Evolutionary conservation across 2,113 vertebrate species (phyloP), one percentile per base, ranked within the genome.

Genomic region (Ailuropoda melanoleuca): DNA sequence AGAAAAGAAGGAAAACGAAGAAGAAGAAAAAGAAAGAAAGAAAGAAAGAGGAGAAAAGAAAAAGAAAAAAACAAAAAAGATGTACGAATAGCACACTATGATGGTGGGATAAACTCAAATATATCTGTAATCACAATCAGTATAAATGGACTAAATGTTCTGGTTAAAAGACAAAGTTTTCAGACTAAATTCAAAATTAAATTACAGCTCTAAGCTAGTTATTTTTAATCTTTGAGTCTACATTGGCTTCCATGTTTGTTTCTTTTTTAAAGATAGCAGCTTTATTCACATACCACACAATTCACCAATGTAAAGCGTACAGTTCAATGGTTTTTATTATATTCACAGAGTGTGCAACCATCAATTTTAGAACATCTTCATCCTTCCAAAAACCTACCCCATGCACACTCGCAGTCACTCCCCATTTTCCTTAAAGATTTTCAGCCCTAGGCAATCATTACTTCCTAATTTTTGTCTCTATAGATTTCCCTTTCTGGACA

Each of bases 111-210:
- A 78, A 84, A 56, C 26, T 26, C 55, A 56, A 26, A 43, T 19
- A 50, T 50, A 19, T 62, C 48, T 58, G 18, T 66, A 46, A 39
- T 66, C 48, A 64, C 31, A 50, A 21, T 43, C 39, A 43, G 6
- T 43, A 74, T 55, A 58, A 60, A 58, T 15, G 64, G 17, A 82
- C 26, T 58, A 18, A 50, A 37, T 37, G 3, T 60, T 90, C 55
- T 68, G 8, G 26, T 34, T 29, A 75, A 39, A 70, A 81, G 70
- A 46, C 39, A 56, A 60, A 8, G 8, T 37, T 93, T 82, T 87
- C 55, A 77, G 39, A 53, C 48, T 37, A 81, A 82, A 87, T 82
- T 50, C 29, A 93, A 95, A 60, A 56, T 75, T 87, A 91, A 94
- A 46, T 24, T 46, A 7, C 7, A 89, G 48, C n/a, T 68, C 14